A percentile compares a stretch with the other conserved stretches of the same genome.
These are phyloP conservation scores for Drosophila suboccidentalis DNA, from an alignment of 2,888 invertebrate genomes.

Conservation along the genomic window DNA sequence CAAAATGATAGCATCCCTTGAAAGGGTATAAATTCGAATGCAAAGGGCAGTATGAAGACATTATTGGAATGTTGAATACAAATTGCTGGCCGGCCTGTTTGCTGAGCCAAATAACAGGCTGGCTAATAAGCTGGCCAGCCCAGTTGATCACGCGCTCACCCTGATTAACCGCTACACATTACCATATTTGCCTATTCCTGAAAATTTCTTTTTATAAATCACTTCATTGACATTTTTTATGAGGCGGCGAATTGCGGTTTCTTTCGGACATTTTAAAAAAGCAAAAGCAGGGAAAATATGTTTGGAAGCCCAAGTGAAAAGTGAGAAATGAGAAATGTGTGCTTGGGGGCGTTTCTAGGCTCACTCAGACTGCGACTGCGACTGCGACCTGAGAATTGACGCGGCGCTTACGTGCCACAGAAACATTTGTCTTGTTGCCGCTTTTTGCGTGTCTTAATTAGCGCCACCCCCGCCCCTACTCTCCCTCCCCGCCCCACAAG, in stretches of 20 bases:
- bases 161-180: constrained; percentile 66
- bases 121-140: constrained; percentile 63
- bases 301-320: constrained; percentile 22
- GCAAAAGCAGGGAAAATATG: constrained; percentile 10
- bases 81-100: constrained; percentile 41
- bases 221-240: constrained; percentile 78
- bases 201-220: constrained; percentile 63
- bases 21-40: neutral
- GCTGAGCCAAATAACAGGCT: constrained; percentile 63
- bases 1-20: neutral
- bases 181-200: constrained; percentile 56
- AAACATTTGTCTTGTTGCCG: constrained; percentile 76
- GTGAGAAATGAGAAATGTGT: constrained; percentile 41
- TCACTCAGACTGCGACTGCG: constrained; percentile 6
- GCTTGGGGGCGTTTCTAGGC: constrained; percentile 11
- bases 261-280: constrained; percentile 43
- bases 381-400: constrained; percentile 54
- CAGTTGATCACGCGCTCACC: constrained; percentile 46
- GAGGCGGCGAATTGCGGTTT: constrained; percentile 54
- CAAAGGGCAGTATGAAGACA: constrained; percentile 62
- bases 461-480: constrained; percentile 62
- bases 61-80: constrained; percentile 59
- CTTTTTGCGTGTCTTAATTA: constrained; percentile 83
- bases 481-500: neutral
- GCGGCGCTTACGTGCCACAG: constrained; percentile 76